Evolutionary conservation across 2,797 vertebrate species (phyloP).

Genomic region (Bradypodion ventrale): DNA sequence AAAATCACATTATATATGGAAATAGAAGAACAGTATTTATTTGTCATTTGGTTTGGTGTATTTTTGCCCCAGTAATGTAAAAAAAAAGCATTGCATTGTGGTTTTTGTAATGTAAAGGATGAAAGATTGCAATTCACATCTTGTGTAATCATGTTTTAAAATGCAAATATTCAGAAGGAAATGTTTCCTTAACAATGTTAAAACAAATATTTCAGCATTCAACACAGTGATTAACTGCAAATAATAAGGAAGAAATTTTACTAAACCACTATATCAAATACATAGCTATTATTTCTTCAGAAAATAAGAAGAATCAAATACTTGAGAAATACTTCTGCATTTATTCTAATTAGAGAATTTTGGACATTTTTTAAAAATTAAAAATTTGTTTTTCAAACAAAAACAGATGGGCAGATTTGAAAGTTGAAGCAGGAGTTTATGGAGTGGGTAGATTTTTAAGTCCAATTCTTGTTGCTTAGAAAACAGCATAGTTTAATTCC

Average conservation of each 20-base stretch:
- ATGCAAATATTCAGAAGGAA: neutral
- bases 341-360: neutral
- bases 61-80: neutral
- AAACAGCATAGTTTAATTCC: neutral
- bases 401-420: neutral
- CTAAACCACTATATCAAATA: neutral
- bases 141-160: neutral
- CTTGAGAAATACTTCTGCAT: neutral
- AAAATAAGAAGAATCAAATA: neutral
- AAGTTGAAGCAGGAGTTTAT: too few relatives aligned
- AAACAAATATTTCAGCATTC: accelerated
- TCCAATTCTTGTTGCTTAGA: neutral
- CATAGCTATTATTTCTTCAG: neutral
- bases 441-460: neutral
- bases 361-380: neutral
- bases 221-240: accelerated
- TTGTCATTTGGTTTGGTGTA: neutral
- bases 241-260: neutral
- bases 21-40: neutral
- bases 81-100: neutral
- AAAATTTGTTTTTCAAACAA: neutral
- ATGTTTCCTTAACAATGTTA: neutral
- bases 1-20: neutral
- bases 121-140: neutral
- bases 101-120: neutral